Base-by-base conservation (phyloP, 1,140 invertebrate genomes). In the Thrips palmi region DNA sequence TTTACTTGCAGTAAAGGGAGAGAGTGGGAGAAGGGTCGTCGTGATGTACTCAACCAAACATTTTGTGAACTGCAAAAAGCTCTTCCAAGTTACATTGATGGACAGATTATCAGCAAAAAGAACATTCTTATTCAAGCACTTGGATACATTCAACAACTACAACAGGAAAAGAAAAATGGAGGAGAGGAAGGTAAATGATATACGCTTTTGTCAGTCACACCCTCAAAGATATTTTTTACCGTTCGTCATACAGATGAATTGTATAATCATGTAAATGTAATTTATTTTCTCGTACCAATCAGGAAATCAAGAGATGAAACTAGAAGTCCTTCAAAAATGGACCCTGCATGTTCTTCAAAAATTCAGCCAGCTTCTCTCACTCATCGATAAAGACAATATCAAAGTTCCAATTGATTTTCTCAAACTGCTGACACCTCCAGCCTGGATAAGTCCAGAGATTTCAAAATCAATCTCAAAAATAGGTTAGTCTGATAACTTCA, bases 1-100 rank as follows among this genome's bases (percentile, higher is more conserved):
- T n/a, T 28, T 35, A 3, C 34, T 40, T 36, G 14, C 24, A 54
- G 49, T 6, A 55, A 60, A 51, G 52, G 54, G 45, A 49, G 60
- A 40, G 46, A 55, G 46, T 68, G 62, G 59, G 66, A 67, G 48
- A 55, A 58, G 46, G 53, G 60, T 30, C 46, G 66, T 17, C 47
- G 66, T 45, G 53, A 62, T 40, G 52, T 62, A 40, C 45, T 68
- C 8, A 62, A 65, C 30, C 52, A 55, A 3, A 53, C 50, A 14
- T 68, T 68, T 49, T 46, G 49, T 7, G 52, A 52, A 27, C 46
- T 68, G 22, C 50, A 52, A 23, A 54, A 58, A 47, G 44, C 63
- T 4, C 46, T 68, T 10, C 66, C 66, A 6, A 54, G 53, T 31
- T 54, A 61, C 46, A 57, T 64, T 44, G 57, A 62, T 11, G 53